A percentile compares a stretch with the other conserved stretches of the same genome.
phyloP scores from a whole-genome alignment of 37 sponge, comb jelly and placozoan species.

The Crambe crambe region DNA sequence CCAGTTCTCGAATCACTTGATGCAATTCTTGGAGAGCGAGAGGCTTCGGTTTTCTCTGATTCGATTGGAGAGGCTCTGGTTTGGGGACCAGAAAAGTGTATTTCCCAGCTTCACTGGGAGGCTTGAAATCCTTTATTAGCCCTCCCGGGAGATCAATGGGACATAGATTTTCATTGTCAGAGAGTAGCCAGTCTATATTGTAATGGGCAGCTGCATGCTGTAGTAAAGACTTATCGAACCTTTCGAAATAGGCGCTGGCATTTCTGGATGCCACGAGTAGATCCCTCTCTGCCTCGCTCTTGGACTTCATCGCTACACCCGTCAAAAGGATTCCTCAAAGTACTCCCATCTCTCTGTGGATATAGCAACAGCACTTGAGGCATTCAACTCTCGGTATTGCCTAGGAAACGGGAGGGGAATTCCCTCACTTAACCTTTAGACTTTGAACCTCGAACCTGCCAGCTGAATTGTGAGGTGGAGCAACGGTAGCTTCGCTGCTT shows the following conservation, averaged over 20 bases:
- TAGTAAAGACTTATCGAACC: slow-evolving; percentile 58
- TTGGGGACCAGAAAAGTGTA: slow-evolving; percentile 30
- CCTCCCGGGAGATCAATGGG: not conserved
- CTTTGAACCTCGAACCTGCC: too few relatives aligned
- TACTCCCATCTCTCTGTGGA: not conserved
- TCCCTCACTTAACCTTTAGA: too few relatives aligned
- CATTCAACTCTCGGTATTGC: not conserved
- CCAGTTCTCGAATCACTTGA: slow-evolving; percentile 81
- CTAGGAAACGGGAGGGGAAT: not conserved
- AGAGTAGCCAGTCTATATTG: slow-evolving; percentile 70
- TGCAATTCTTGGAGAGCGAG: slow-evolving; percentile 67
- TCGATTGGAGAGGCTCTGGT: not conserved
- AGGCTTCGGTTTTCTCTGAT: not conserved
- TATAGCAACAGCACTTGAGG: not conserved
- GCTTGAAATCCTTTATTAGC: not conserved
- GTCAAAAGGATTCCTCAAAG: not conserved
- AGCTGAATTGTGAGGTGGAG: too few relatives aligned
- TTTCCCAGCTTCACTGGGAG: not conserved
- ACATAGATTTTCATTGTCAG: not conserved
- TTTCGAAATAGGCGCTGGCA: slow-evolving; percentile 69
- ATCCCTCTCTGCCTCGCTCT: slow-evolving; percentile 18
- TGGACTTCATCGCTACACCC: not conserved
- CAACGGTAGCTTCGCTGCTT: too few relatives aligned
- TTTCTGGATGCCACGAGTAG: slow-evolving; percentile 38
- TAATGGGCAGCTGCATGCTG: slow-evolving; percentile 53